Evolutionary conservation across 92 coral and sea anemone species (phyloP), one percentile per base, ranked within the genome.

Genomic region (Palythoa heliodiscus): DNA sequence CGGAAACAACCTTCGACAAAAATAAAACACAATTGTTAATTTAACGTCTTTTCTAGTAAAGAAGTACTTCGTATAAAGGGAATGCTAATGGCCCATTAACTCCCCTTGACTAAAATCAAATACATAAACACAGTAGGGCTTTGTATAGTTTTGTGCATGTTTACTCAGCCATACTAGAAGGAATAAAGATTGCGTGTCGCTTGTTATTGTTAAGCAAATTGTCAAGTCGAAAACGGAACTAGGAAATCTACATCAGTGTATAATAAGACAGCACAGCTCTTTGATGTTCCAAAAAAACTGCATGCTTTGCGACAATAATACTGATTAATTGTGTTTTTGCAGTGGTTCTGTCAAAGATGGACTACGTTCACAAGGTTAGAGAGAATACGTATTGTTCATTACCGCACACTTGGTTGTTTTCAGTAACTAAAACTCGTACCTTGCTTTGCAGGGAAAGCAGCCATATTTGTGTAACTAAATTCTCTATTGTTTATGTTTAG

Each of bases 121-220:
- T 19, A 17, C 20, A 11, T 29, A 11, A 35, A 3, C 47, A 11
- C 47, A 72, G 14, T 72, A 25, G 17, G 24, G n/a, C 13, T 53
- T n/a, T 52, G 22, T 10, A 53, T 50, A 76, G 23, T 76, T 48
- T 66, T 64, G 73, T 79, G 24, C 43, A 37, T 66, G 50, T 24
- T 76, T 76, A 25, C 68, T 54, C 81, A 54, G 20, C 52, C 84
- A 48, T 43, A 15, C 24, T 64, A 60, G 54, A 48, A 80, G 40
- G 7, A 43, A 66, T 72, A 79, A 63, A 39, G 54, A 63, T 17
- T 47, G 23, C 58, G 39, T 79, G 57, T 63, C 54, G 25, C 40
- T 17, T 9, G n/a, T 60, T 14, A 80, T 80, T 80, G 84, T 80
- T 64, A 68, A 22, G 84, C 64, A 80, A 80, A 80, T 20, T 22